Conservation (phyloP, 2,797 vertebrate species). For the Sebastolobus alascanus region DNA sequence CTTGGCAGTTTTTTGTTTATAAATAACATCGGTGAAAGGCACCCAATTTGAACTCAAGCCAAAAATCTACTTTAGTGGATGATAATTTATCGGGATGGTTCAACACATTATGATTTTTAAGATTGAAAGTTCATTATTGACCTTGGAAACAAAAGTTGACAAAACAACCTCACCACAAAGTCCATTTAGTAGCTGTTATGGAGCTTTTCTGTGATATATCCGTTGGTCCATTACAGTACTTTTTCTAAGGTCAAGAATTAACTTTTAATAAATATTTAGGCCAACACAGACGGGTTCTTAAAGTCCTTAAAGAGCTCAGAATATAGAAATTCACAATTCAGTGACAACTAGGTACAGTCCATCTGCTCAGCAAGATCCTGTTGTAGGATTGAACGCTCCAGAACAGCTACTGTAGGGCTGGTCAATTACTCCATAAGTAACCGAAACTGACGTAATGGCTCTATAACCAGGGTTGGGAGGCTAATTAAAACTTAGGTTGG, state of each 20-base stretch:
- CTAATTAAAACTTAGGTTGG: too few relatives aligned
- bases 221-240: not conserved
- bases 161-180: slow-evolving; percentile 13
- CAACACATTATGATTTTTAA: slow-evolving; percentile 26
- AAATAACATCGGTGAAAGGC: slow-evolving; percentile 31
- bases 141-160: slow-evolving; percentile 32
- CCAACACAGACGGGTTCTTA: not conserved
- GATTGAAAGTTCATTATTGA: slow-evolving; percentile 29
- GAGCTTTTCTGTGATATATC: not conserved
- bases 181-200: not conserved
- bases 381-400: too few relatives aligned
- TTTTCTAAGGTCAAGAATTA: not conserved
- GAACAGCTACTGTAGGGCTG: too few relatives aligned
- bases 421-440: too few relatives aligned
- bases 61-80: slow-evolving; percentile 57
- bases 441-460: too few relatives aligned
- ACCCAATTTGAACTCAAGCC: slow-evolving; percentile 36
- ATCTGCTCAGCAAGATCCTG: not conserved
- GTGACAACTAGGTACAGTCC: not conserved
- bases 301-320: not conserved
- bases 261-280: not conserved
- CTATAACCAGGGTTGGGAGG: too few relatives aligned
- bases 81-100: slow-evolving; percentile 41
- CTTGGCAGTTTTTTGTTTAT: slow-evolving; percentile 54
- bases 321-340: not conserved